phyloP scores from a whole-genome alignment of 2,113 vertebrate species.

The Dipodomys merriami region DNA sequence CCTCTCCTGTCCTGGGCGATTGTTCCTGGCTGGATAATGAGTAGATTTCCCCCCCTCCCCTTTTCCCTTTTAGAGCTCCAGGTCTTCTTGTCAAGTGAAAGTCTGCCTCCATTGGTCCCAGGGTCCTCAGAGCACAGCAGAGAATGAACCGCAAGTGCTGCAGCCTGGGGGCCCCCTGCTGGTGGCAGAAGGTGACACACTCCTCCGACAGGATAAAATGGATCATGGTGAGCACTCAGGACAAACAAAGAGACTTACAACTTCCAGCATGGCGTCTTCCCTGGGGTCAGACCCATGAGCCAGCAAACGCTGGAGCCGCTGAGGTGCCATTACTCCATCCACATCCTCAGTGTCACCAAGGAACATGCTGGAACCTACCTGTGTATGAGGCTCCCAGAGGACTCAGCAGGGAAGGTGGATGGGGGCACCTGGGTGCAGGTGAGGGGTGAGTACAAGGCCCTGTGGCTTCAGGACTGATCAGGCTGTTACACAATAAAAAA shows the following conservation, averaged over 20 bases:
- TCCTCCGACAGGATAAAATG: slow-evolving; percentile 54
- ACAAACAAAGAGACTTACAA: slow-evolving; percentile 36
- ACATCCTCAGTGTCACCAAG: slow-evolving; percentile 48
- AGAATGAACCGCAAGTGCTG: not conserved
- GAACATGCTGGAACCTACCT: slow-evolving; percentile 67
- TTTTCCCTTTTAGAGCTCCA: not conserved
- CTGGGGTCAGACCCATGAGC: not conserved
- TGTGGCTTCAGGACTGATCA: not conserved
- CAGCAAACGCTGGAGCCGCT: not conserved
- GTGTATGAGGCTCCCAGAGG: slow-evolving; percentile 38
- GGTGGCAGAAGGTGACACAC: slow-evolving; percentile 48
- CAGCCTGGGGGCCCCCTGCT: slow-evolving; percentile 49
- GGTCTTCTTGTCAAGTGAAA: not conserved
- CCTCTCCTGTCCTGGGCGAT: not conserved
- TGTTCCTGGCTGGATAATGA: not conserved
- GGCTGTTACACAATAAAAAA: no score
- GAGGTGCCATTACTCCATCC: slow-evolving; percentile 67
- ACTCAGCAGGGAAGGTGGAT: not conserved
- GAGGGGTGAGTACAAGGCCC: slow-evolving; percentile 58
- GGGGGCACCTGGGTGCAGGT: slow-evolving; percentile 60
- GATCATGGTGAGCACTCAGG: slow-evolving; percentile 37
- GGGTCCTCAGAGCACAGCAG: not conserved
- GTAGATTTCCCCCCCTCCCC: not conserved
- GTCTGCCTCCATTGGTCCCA: not conserved
- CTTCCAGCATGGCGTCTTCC: not conserved